Base-by-base conservation (phyloP, 2,888 invertebrate species). In the Xanthia icteritia region DNA sequence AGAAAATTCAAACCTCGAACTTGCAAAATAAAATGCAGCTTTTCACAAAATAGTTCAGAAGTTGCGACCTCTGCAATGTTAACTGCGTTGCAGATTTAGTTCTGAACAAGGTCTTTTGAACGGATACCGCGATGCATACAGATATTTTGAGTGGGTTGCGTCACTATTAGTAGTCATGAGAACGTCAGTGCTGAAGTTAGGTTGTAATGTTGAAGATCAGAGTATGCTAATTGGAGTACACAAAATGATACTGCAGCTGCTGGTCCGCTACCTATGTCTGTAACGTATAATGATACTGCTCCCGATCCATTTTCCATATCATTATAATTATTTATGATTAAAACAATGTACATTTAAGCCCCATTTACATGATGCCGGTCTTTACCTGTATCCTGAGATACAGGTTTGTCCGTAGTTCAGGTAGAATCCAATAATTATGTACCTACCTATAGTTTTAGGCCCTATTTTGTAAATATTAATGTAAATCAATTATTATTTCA, bases 41-140 rank as follows among this genome's bases (percentile, higher is more conserved):
- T 36, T 60, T 27, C 4, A 75, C 15, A 58, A 39, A 56, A 66
- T 27, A 1, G 5, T 76, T 5, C n/a, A 36, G 17, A 69, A 77
- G 64, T 69, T 56, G n/a, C 27, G 36, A 78, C 13, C 66, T 5
- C 70, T 73, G 73, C 84, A 74, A 60, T 78, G 72, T 64, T 73
- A 58, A 73, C 79, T 79, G 69, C 61, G 63, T 58, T 82, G 84
- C 82, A 84, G 82, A 83, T 73, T 13, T 69, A 73, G 63, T 73
- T 69, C 51, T 15, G 36, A n/a, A 42, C 67, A 60, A 72, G 73
- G 84, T 79, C 58, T 80, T 73, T 58, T 27, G 39, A 68, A 27
- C 39, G 42, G 54, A 15, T 45, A 42, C 39, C 11, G 56, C 65
- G 23, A 51, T 51, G 83, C 31, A 69, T 66, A 61, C 45, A 60